These are phyloP conservation scores for Cyclargus thomasi DNA, from an alignment of 1,140 invertebrate species.

Conservation along the genomic window DNA sequence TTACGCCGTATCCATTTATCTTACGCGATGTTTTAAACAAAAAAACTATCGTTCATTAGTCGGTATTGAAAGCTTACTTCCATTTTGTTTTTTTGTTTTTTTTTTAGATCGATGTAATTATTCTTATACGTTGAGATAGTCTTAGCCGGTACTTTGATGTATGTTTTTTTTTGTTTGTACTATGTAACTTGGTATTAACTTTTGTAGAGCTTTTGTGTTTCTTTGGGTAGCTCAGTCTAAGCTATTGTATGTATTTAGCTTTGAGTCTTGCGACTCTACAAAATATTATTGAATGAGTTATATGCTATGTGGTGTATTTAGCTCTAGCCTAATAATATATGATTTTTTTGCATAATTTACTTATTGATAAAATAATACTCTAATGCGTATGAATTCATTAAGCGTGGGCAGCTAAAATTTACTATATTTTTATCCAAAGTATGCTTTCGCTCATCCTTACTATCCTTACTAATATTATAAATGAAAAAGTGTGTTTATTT, in stretches of 20 bases:
- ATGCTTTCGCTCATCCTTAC: no score
- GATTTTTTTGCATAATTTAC: no score
- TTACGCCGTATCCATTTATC: not conserved
- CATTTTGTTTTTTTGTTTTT: conserved; percentile 38
- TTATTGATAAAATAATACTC: no score
- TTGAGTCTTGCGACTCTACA: not conserved
- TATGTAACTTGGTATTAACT: not conserved
- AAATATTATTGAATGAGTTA: no score
- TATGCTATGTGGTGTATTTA: no score
- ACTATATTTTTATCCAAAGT: no score
- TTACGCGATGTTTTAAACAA: not conserved
- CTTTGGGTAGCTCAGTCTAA: not conserved
- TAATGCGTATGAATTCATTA: no score
- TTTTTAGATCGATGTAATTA: conserved; percentile 31
- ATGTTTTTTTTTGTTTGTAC: not conserved
- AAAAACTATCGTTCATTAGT: conserved; percentile 56
- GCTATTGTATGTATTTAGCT: not conserved
- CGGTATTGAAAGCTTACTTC: conserved; percentile 57
- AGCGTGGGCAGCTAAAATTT: no score
- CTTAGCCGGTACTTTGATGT: conserved; percentile 5
- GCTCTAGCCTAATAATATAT: no score
- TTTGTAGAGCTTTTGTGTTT: not conserved
- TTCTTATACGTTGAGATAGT: conserved; percentile 36
- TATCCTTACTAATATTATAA: no score
- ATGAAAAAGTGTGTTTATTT: no score